A percentile compares a stretch with the other conserved stretches of the same genome.
Evolutionary conservation across 1,140 invertebrate genomes (phyloP).

Genomic region (Saccostrea echinata): DNA sequence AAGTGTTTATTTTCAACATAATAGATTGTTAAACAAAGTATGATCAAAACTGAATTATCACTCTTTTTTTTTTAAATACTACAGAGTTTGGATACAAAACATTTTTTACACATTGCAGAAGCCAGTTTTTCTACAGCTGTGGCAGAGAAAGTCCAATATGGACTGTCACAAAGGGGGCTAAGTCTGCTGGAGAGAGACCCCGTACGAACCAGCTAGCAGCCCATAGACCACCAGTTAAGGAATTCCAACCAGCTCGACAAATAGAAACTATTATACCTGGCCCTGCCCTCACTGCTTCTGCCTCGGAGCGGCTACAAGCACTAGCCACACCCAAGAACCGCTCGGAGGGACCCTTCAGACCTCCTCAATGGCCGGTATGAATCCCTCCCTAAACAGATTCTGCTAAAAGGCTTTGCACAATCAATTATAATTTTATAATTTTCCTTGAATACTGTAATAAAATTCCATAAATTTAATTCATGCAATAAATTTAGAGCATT

Average conservation of each 20-base stretch:
- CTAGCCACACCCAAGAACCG: slow-evolving; percentile 70
- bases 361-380: slow-evolving; percentile 73
- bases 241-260: slow-evolving; percentile 66
- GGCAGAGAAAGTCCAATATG: slow-evolving; percentile 72
- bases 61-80: not conserved
- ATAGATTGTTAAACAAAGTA: not conserved
- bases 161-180: slow-evolving; percentile 58
- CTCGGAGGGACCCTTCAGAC: slow-evolving; percentile 70
- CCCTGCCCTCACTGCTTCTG: slow-evolving; percentile 61
- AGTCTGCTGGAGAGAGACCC: slow-evolving; percentile 60
- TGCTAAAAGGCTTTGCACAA: too few relatives aligned
- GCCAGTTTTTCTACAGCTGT: slow-evolving; percentile 73
- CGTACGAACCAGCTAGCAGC: slow-evolving; percentile 62
- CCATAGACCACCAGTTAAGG: slow-evolving; percentile 62
- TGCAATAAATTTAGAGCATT: too few relatives aligned
- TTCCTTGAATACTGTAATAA: too few relatives aligned
- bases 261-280: slow-evolving; percentile 65
- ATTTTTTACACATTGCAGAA: slow-evolving; percentile 58
- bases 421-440: too few relatives aligned
- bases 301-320: slow-evolving; percentile 61
- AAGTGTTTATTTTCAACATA: not conserved
- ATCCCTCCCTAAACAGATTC: not conserved
- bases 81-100: not conserved
- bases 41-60: not conserved
- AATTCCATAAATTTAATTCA: too few relatives aligned